Percentiles rank a stretch among this genome's conserved stretches.
Evolutionary conservation across 2,113 vertebrate genomes (phyloP).

Genomic region (Leiothrix lutea): DNA sequence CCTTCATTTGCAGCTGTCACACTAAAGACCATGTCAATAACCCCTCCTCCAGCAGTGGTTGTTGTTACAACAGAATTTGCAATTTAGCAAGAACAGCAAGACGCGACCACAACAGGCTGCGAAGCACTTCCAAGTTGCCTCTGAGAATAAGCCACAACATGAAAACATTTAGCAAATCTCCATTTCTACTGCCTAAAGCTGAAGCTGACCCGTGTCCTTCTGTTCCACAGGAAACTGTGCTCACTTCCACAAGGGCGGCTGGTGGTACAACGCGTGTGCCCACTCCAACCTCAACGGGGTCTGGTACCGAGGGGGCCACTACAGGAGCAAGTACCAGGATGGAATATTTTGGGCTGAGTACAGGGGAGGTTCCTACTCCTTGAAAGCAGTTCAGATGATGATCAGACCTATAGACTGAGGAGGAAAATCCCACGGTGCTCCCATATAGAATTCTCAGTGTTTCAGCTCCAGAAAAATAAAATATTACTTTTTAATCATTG

Average conservation of each 20-base stretch:
- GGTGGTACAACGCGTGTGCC: slow-evolving; percentile 98
- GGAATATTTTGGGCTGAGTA: slow-evolving; percentile 98
- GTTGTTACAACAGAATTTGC: background rate
- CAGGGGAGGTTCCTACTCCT: slow-evolving; percentile 93
- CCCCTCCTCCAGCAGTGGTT: rapidly evolving
- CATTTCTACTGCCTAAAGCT: background rate
- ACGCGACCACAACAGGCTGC: background rate
- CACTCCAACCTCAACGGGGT: slow-evolving; percentile 97
- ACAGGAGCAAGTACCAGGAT: slow-evolving; percentile 97
- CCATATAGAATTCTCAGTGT: background rate
- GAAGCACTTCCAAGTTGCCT: background rate
- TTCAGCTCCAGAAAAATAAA: slow-evolving; percentile 38
- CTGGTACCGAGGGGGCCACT: slow-evolving; percentile 95
- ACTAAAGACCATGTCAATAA: background rate
- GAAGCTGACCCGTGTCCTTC: background rate
- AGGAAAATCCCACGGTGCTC: background rate
- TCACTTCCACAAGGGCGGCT: slow-evolving; percentile 97
- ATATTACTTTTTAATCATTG: slow-evolving; percentile 34
- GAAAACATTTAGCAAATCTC: background rate
- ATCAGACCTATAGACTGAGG: slow-evolving; percentile 92
- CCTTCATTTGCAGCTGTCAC: background rate
- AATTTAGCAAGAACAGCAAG: background rate
- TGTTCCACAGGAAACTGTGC: slow-evolving; percentile 89
- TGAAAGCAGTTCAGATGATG: slow-evolving; percentile 92
- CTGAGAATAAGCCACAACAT: rapidly evolving